These are phyloP conservation scores for Vollenhovia emeryi DNA, from an alignment of 1,140 invertebrate species.

Conservation along the genomic window DNA sequence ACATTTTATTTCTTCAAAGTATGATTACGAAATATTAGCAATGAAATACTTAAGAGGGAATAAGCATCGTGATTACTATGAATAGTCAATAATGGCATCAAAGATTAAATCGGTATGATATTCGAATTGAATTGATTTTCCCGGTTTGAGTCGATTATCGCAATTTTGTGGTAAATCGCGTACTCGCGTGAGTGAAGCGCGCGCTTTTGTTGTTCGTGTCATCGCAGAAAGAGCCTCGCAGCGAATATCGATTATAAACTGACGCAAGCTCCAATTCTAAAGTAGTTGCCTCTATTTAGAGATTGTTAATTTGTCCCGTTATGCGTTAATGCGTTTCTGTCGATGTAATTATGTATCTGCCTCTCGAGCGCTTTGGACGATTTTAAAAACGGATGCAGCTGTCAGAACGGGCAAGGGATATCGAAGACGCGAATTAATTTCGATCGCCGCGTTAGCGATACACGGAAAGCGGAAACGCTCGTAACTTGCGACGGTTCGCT, in stretches of 20 bases:
- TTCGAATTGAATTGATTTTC: constrained; percentile 60
- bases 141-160: constrained; percentile 2
- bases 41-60: background rate
- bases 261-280: constrained; percentile 72
- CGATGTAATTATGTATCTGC: background rate
- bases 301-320: constrained; percentile 76
- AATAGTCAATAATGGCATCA: background rate
- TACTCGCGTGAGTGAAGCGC: background rate
- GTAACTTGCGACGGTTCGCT: constrained; percentile 52
- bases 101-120: constrained; percentile 12
- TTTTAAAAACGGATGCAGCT: background rate
- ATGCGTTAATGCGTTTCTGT: constrained; percentile 51
- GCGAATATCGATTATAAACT: constrained; percentile 81
- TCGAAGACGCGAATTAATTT: constrained; percentile 28
- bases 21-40: background rate
- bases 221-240: constrained; percentile 68
- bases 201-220: background rate
- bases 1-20: background rate
- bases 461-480: constrained; percentile 31
- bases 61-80: background rate
- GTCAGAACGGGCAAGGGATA: background rate
- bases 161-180: constrained; percentile 43
- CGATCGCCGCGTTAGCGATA: constrained; percentile 22
- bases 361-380: background rate
- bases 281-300: constrained; percentile 78